These are phyloP conservation scores for Peromyscus maniculatus DNA, from an alignment of 2,113 vertebrate species.

Conservation along the genomic window DNA sequence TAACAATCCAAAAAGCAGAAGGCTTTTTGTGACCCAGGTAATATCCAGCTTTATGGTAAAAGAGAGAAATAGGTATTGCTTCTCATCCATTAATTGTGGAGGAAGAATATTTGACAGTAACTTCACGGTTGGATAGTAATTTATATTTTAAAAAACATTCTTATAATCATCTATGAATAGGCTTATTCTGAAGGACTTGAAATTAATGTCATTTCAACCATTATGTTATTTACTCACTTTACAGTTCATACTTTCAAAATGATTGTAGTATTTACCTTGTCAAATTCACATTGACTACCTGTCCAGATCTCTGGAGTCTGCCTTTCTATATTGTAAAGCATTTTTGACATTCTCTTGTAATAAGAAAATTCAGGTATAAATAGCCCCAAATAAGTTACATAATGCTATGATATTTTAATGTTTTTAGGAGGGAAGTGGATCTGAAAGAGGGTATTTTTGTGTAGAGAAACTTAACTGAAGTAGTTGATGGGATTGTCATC, in stretches of 20 bases:
- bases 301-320: background rate
- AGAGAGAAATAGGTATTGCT: background rate
- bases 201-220: slow-evolving; percentile 7
- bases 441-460: slow-evolving; percentile 11
- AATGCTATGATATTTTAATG: slow-evolving; percentile 36
- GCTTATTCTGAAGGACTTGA: background rate
- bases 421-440: slow-evolving; percentile 23
- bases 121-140: background rate
- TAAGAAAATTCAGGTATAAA: slow-evolving; percentile 65
- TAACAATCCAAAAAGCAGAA: background rate
- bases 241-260: slow-evolving; percentile 3
- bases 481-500: background rate
- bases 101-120: background rate
- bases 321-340: background rate
- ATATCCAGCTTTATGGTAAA: slow-evolving; percentile 40
- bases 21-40: background rate
- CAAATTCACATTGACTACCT: slow-evolving; percentile 31
- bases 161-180: background rate
- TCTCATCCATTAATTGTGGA: background rate
- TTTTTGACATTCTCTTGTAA: slow-evolving; percentile 38
- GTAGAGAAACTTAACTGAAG: background rate
- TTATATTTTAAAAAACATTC: slow-evolving; percentile 24
- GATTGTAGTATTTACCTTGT: slow-evolving; percentile 59
- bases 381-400: slow-evolving; percentile 8
- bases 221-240: slow-evolving; percentile 39